phyloP scores from a whole-genome alignment of 2,113 vertebrate species.

The Odocoileus hemionus region DNA sequence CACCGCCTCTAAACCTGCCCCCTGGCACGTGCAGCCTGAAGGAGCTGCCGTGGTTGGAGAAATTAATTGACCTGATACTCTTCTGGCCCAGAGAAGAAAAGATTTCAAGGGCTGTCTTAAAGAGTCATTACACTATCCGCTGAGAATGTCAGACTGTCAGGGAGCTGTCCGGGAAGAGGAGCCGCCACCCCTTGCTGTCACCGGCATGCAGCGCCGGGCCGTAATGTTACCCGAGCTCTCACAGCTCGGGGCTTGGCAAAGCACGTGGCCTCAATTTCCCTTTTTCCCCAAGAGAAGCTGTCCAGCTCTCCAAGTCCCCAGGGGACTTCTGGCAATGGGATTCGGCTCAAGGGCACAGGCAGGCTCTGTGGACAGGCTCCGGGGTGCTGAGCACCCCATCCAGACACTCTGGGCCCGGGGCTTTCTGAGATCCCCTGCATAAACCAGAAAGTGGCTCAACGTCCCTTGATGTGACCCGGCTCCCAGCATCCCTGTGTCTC shows the following conservation, averaged over 20 bases:
- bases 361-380: not conserved
- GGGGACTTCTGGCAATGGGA: not conserved
- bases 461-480: not conserved
- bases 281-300: not conserved
- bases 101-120: not conserved
- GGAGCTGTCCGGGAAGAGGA: not conserved
- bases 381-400: no score
- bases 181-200: not conserved
- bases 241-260: not conserved
- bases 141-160: slow-evolving; percentile 12
- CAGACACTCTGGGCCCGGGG: not conserved
- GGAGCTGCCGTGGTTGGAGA: slow-evolving; percentile 1
- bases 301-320: not conserved
- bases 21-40: not conserved
- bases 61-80: not conserved
- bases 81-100: not conserved
- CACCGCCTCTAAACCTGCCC: not conserved
- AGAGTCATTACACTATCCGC: slow-evolving; percentile 17
- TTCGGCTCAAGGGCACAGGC: not conserved
- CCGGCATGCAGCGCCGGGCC: rapidly evolving
- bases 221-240: not conserved
- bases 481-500: not conserved
- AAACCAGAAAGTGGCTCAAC: not conserved
- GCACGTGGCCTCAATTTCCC: not conserved
- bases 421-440: not conserved